A percentile compares a stretch with the other conserved stretches of the same genome.
These are phyloP conservation scores for Pedicia rivosa DNA, from an alignment of 2,888 invertebrate genomes.

Conservation along the genomic window DNA sequence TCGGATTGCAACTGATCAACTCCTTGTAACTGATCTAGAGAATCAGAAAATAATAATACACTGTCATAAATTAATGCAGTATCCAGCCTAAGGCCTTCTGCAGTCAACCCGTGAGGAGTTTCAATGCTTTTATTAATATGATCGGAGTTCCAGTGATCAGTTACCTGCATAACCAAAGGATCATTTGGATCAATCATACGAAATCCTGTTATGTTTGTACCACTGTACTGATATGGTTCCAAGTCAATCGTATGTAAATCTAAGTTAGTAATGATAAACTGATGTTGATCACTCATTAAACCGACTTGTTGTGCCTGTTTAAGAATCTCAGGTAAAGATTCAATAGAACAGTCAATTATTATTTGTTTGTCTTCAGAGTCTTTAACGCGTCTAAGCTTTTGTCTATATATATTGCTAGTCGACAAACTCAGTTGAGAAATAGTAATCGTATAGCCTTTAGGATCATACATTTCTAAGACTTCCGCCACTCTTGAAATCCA, in stretches of 20 bases:
- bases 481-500: conserved; percentile 55
- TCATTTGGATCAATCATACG: conserved; percentile 44
- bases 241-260: conserved; percentile 70
- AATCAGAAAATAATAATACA: conserved; percentile 63
- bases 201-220: conserved; percentile 65
- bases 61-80: conserved; percentile 76
- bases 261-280: conserved; percentile 62
- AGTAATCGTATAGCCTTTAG: conserved; percentile 38
- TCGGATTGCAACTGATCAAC: conserved; percentile 31
- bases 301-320: conserved; percentile 67
- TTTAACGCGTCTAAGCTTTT: conserved; percentile 53
- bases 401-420: conserved; percentile 48
- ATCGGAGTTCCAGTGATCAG: conserved; percentile 18
- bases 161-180: conserved; percentile 34
- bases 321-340: conserved; percentile 39
- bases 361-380: conserved; percentile 50
- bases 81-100: conserved; percentile 32
- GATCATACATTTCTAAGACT: conserved; percentile 49
- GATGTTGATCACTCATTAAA: conserved; percentile 61
- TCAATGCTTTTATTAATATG: too few relatives aligned
- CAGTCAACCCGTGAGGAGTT: conserved; percentile 15
- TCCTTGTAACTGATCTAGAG: conserved; percentile 47
- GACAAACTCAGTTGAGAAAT: conserved; percentile 48
- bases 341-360: conserved; percentile 54
- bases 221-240: conserved; percentile 60